Conservation (phyloP, 2,113 vertebrate species). For the Corythornis madagascariensis region DNA sequence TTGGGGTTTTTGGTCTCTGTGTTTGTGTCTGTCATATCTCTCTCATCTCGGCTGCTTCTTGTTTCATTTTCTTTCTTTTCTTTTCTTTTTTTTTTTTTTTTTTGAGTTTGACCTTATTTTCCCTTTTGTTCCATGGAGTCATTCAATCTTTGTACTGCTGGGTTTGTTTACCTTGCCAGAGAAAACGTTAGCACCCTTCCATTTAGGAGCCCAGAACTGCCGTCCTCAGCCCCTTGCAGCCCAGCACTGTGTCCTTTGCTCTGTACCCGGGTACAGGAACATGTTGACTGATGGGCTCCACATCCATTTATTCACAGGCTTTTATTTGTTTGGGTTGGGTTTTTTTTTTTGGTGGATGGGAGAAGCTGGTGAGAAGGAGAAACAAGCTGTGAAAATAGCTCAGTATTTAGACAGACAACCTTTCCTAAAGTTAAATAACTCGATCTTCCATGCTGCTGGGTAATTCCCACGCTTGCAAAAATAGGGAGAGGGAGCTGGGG, state of each 20-base stretch:
- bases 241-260: accelerated
- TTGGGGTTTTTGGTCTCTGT: constrained; percentile 20
- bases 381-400: constrained; percentile 21
- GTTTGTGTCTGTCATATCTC: constrained; percentile 23
- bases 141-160: constrained; percentile 2
- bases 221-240: background rate
- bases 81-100: background rate
- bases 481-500: background rate
- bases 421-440: background rate
- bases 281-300: background rate
- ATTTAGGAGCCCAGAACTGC: background rate
- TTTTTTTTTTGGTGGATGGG: background rate
- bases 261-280: accelerated
- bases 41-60: background rate
- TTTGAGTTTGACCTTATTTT: constrained; percentile 56
- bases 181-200: constrained; percentile 40
- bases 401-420: background rate
- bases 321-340: background rate
- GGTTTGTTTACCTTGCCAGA: constrained; percentile 52
- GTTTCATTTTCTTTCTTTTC: background rate
- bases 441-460: background rate
- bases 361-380: background rate
- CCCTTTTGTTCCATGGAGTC: constrained; percentile 53
- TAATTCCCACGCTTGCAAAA: background rate
- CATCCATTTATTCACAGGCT: background rate